Evolutionary conservation across 2,888 invertebrate genomes (phyloP), one percentile per base, ranked within the genome.

Genomic region (Limnephilus rhombicus): DNA sequence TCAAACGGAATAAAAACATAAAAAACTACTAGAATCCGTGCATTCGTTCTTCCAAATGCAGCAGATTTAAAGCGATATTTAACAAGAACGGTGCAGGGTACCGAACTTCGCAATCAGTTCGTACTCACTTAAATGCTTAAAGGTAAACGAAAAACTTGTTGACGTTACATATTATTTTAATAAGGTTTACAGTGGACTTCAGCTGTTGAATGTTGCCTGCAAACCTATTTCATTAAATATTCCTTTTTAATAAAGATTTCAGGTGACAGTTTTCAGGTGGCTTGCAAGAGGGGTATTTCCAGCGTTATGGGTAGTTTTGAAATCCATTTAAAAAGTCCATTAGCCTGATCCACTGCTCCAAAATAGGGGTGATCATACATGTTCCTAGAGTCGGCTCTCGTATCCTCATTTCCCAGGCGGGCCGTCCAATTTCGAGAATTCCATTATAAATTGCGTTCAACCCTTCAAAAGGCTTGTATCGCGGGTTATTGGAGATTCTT

Each of bases 371-470:
- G 68, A 68, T n/a, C 24, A 11, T 68, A 68, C n/a, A n/a, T 68
- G 68, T 24, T 68, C n/a, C 68, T 68, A 68, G 68, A 68, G 68
- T 24, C 68, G 24, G 5, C 68, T 41, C 83, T 37, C 83, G n/a
- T 83, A 83, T 83, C 83, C 83, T 37, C 37, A 83, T 41, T 37
- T 83, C 83, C 83, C 83, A 83, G 83, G 83, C 83, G 24, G 83
- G 41, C 37, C 83, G 41, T 83, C 83, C 83, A 83, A 83, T 83
- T 83, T 83, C 83, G 83, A 13, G 37, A 83, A 83, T 18, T 83
- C 83, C 37, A 83, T 83, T 83, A 37, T 24, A 83, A 83, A 83
- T 18, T 83, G 41, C 83, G 41, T 83, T 83, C 83, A 83, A 83
- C 83, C 83, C 83, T 68, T 68, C 24, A 68, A 68, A n/a, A 24